Evolutionary conservation across 23 tunicate genomes (phyloP), one percentile per base, ranked within the genome.

Genomic region (Trididemnum clinides): DNA sequence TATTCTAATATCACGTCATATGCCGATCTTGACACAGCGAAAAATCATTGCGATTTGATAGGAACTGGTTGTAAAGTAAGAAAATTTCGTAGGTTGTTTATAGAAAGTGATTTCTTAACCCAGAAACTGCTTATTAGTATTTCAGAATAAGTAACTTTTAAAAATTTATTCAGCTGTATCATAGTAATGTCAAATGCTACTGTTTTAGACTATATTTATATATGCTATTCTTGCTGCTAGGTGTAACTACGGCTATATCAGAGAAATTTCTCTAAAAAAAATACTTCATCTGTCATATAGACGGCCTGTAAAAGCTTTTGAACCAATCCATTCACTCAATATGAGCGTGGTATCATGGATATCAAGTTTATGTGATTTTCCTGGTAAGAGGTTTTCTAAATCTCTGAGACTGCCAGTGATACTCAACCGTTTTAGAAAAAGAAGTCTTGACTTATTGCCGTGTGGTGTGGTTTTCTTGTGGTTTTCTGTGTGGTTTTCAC

Each of bases 1-100:
- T 26, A 36, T 15, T 31, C 49, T 0, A 86, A 77, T 33, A 54
- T 49, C 2, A 86, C 90, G 1, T 29, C 33, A n/a, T 77, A 77
- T 39, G n/a, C 30, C 0, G 50, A 63, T 10, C 82, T 86, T 20
- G 23, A 19, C 2, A 10, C 5, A 22, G 90, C 90, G 1, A 86
- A 86, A 77, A 84, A 77, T 64, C 39, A 72, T 32, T 86, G 90
- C 31, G 33, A 86, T 39, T 64, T 59, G 18, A 25, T 86, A 22
- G 84, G 84, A 28, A 66, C 33, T 6, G 64, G 28, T 44, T 86
- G 90, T 44, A 33, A 58, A 25, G 90, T 86, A 39, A 77, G 84
- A 4, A 65, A 70, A 28, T 12, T 12, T 12, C 23, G 19, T 63
- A 63, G 18, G 21, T 19, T 63, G 10, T 49, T 15, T 10, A n/a